phyloP scores from a whole-genome alignment of 2,113 vertebrate genomes.

The Felis chaus region DNA sequence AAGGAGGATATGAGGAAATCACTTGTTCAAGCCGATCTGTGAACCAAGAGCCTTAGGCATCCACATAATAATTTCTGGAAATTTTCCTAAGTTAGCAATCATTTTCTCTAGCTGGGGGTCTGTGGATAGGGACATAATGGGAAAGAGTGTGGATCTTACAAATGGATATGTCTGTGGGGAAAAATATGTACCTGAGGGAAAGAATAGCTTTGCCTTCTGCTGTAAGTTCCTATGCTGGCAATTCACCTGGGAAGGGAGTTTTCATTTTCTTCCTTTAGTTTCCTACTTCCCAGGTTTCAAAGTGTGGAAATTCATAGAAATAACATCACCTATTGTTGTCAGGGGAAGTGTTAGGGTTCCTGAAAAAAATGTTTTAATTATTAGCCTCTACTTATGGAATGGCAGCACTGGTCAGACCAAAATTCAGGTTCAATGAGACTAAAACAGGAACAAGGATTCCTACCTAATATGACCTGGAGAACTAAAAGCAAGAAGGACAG shows the following conservation, averaged over 20 bases:
- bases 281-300: neutral
- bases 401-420: neutral
- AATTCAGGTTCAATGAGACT: neutral
- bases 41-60: neutral
- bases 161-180: neutral
- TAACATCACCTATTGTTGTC: neutral
- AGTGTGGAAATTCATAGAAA: neutral
- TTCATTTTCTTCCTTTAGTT: neutral
- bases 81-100: neutral
- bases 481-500: neutral
- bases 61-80: neutral
- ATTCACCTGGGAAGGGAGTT: neutral
- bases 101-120: neutral
- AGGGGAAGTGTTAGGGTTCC: neutral
- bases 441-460: neutral
- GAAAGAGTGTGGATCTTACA: neutral
- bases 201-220: neutral
- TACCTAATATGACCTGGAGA: neutral
- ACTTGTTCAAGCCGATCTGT: neutral
- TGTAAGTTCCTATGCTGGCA: neutral
- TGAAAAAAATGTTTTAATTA: neutral
- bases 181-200: neutral
- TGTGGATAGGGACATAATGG: neutral
- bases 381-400: neutral
- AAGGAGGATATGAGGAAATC: neutral